These are phyloP conservation scores for Mohoua ochrocephala DNA, from an alignment of 2,113 vertebrate species.

Conservation along the genomic window DNA sequence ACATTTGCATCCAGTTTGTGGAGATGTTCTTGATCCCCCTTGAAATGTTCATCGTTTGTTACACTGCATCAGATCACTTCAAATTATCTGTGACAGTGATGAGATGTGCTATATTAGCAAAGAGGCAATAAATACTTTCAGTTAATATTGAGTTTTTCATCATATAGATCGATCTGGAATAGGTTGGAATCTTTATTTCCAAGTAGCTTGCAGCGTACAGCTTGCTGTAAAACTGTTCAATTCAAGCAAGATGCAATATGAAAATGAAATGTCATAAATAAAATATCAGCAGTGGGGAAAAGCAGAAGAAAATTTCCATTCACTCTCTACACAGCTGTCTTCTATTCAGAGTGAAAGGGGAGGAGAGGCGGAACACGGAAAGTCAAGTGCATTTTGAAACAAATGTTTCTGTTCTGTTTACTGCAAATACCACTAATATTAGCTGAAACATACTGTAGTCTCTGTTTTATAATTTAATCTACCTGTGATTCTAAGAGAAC, in stretches of 20 bases:
- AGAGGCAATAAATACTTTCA: background rate
- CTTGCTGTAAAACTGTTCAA: background rate
- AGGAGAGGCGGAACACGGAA: background rate
- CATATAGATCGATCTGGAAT: background rate
- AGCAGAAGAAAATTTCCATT: background rate
- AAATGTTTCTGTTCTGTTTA: background rate
- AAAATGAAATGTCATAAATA: background rate
- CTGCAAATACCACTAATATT: background rate
- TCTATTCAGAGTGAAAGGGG: background rate
- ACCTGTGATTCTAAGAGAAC: background rate
- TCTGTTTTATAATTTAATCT: background rate
- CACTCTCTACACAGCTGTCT: background rate
- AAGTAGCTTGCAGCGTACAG: background rate
- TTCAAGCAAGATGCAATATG: background rate
- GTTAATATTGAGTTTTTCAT: background rate
- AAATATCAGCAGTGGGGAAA: background rate
- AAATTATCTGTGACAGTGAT: background rate
- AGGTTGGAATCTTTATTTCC: background rate
- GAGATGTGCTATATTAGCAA: background rate
- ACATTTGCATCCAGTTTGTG: background rate
- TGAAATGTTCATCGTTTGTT: background rate
- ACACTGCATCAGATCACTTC: background rate
- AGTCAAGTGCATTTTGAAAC: background rate
- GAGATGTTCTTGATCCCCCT: background rate
- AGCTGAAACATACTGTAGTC: background rate